phyloP scores from a whole-genome alignment of 2,797 vertebrate species.

The Sus cebifrons region DNA sequence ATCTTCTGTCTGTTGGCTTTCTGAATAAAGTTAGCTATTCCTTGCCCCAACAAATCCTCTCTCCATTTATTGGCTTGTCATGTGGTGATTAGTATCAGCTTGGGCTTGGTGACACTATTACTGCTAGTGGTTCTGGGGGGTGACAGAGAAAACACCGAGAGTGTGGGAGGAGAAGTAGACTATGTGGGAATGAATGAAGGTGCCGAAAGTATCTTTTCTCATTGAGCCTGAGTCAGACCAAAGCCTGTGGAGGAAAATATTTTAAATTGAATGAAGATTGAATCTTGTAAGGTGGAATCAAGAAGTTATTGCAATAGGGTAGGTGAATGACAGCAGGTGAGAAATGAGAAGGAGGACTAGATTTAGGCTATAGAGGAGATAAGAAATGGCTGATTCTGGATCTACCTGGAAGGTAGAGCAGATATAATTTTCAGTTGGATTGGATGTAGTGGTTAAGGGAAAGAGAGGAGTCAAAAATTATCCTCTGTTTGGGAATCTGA shows the following conservation, averaged over 20 bases:
- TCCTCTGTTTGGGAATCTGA: not conserved
- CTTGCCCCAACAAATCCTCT: not conserved
- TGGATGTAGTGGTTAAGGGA: not conserved
- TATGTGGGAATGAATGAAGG: not conserved
- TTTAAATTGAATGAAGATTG: not conserved
- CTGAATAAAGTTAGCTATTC: not conserved
- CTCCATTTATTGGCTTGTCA: not conserved
- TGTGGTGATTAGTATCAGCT: not conserved
- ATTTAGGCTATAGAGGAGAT: not conserved
- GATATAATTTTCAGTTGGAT: not conserved
- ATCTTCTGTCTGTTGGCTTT: not conserved
- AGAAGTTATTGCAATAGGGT: not conserved
- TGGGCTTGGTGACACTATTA: not conserved
- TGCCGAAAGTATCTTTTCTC: not conserved
- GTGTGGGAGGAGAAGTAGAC: not conserved
- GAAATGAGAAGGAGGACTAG: not conserved
- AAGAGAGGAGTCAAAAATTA: not conserved
- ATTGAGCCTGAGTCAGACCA: not conserved
- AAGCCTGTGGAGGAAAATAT: not conserved
- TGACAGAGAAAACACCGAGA: not conserved
- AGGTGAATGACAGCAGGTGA: not conserved
- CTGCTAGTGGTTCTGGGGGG: not conserved
- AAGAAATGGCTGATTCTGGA: not conserved
- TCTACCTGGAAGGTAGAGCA: not conserved
- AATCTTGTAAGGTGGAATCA: not conserved